Conservation (phyloP, 2,888 invertebrate species). For the Dyspetes luteomarginatus region DNA sequence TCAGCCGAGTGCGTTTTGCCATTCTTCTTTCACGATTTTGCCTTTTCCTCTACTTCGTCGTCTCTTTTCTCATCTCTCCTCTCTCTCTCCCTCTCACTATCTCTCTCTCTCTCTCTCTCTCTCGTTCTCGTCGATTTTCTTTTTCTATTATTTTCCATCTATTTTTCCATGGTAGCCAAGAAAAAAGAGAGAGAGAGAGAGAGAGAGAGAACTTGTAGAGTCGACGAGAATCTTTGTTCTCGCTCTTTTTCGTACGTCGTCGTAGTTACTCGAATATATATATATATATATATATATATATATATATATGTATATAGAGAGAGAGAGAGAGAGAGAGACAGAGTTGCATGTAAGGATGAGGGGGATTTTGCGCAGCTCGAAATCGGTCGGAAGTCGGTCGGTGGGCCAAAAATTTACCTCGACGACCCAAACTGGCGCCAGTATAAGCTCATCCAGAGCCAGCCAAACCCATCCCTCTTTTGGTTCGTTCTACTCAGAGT, state of each 20-base stretch:
- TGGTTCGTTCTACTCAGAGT: slow-evolving; percentile 22
- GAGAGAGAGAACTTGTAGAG: background rate
- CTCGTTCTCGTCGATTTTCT: background rate
- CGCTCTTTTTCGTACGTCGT: slow-evolving; percentile 44
- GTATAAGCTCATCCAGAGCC: slow-evolving; percentile 47
- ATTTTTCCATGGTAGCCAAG: slow-evolving; percentile 25
- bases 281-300: background rate
- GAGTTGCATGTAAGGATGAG: slow-evolving; percentile 32
- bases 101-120: slow-evolving; percentile 20
- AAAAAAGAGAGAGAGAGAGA: background rate
- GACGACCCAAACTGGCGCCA: slow-evolving; percentile 59
- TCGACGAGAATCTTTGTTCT: background rate
- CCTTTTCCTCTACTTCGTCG: slow-evolving; percentile 31
- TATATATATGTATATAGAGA: too few relatives aligned
- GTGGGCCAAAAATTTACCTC: slow-evolving; percentile 66
- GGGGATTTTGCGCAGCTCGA: slow-evolving; percentile 58
- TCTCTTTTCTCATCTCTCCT: background rate
- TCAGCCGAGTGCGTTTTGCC: slow-evolving; percentile 64
- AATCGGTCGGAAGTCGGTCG: slow-evolving; percentile 66
- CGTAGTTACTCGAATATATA: slow-evolving; percentile 32
- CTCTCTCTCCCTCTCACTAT: slow-evolving; percentile 30
- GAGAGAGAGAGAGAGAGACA: too few relatives aligned
- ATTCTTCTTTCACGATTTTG: slow-evolving; percentile 62
- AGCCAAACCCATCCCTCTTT: slow-evolving; percentile 22
- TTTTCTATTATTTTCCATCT: slow-evolving; percentile 9